Conservation (phyloP, 2,113 vertebrate species). For the Ptyas mucosa region DNA sequence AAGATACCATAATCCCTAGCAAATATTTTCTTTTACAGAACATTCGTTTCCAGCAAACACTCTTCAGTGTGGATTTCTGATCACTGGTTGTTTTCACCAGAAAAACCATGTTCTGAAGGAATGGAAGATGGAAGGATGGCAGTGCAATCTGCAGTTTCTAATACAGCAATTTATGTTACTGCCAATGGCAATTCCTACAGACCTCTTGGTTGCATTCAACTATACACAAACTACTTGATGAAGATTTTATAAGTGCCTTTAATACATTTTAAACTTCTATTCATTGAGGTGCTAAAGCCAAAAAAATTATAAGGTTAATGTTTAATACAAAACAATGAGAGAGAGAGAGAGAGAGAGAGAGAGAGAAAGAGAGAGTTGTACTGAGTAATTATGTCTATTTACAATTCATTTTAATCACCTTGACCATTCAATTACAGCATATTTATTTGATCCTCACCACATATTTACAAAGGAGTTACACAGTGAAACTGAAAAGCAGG, state of each 20-base stretch:
- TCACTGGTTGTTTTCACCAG: neutral
- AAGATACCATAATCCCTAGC: neutral
- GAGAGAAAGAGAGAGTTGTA: neutral
- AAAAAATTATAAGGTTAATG: conserved; percentile 17
- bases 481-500: conserved; percentile 24
- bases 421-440: conserved; percentile 39
- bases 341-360: neutral
- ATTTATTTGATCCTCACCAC: conserved; percentile 45
- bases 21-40: neutral
- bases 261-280: conserved; percentile 8
- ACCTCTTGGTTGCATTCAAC: neutral
- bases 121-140: neutral
- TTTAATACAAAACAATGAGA: conserved; percentile 19
- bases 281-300: conserved; percentile 7
- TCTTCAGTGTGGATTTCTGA: neutral
- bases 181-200: neutral
- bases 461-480: conserved; percentile 33
- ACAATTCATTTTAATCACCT: conserved; percentile 35
- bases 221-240: neutral
- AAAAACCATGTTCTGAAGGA: neutral
- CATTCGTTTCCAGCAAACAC: neutral
- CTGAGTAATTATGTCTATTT: conserved; percentile 29
- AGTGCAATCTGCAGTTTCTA: neutral
- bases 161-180: neutral
- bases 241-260: neutral